A percentile compares a stretch with the other conserved stretches of the same genome.
Evolutionary conservation across 2,797 vertebrate species (phyloP).

Genomic region (Labeo calbasu): DNA sequence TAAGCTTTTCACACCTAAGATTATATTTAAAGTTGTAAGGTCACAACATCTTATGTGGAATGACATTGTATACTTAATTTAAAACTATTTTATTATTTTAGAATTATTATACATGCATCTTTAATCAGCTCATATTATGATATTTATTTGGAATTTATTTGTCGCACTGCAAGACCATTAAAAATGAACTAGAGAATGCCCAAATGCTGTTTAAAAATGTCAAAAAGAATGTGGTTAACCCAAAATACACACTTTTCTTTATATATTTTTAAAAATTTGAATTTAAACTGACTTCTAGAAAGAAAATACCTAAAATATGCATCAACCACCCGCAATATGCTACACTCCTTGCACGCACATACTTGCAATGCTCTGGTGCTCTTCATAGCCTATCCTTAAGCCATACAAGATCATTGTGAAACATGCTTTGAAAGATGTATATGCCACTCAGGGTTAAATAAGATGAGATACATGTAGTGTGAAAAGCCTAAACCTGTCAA

Average conservation of each 20-base stretch:
- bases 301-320: neutral
- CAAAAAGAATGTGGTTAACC: neutral
- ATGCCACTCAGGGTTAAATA: neutral
- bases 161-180: neutral
- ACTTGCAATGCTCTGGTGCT: neutral
- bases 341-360: neutral
- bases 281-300: neutral
- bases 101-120: neutral
- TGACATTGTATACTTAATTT: neutral
- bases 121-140: neutral
- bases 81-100: neutral
- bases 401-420: neutral
- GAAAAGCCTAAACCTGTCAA: constrained; percentile 1
- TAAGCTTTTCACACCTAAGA: neutral
- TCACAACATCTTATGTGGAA: neutral
- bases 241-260: neutral
- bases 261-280: neutral
- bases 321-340: neutral
- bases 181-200: neutral
- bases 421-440: neutral
- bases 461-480: neutral
- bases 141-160: neutral
- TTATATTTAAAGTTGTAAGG: neutral
- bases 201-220: neutral
- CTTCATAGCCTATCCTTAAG: neutral